Evolutionary conservation across 2,113 vertebrate species (phyloP).

Genomic region (Ia io): DNA sequence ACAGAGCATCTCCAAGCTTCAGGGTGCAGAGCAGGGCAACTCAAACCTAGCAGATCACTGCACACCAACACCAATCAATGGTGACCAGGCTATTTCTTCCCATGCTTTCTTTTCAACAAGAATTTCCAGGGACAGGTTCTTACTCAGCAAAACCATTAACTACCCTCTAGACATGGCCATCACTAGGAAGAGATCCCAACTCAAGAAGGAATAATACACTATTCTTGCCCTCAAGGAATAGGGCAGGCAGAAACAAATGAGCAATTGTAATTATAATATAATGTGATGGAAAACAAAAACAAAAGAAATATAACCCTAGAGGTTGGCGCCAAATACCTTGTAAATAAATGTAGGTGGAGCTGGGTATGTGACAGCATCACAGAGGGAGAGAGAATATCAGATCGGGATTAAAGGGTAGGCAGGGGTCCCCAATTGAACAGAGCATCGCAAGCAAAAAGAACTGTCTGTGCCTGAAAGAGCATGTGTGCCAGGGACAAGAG

Average conservation of each 20-base stretch:
- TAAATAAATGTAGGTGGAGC: background rate
- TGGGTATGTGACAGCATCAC: background rate
- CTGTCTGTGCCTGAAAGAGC: background rate
- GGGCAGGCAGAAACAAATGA: background rate
- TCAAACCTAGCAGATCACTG: background rate
- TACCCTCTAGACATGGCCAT: background rate
- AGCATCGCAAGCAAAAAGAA: background rate
- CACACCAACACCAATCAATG: background rate
- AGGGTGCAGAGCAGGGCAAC: background rate
- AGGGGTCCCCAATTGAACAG: background rate
- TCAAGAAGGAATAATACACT: background rate
- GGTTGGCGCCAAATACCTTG: background rate
- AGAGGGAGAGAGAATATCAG: background rate
- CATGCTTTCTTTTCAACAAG: background rate
- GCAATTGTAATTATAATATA: background rate
- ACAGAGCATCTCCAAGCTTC: background rate
- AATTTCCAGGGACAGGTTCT: background rate
- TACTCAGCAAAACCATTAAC: background rate
- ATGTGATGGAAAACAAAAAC: background rate
- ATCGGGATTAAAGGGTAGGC: accelerated
- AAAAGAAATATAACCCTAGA: background rate
- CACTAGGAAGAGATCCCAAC: background rate
- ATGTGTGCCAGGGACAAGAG: background rate
- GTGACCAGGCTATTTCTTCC: background rate
- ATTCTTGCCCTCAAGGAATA: background rate